Percentiles rank a stretch among this genome's conserved stretches.
Evolutionary conservation across 2,797 vertebrate species (phyloP).

Genomic region (Brachymystax lenok): DNA sequence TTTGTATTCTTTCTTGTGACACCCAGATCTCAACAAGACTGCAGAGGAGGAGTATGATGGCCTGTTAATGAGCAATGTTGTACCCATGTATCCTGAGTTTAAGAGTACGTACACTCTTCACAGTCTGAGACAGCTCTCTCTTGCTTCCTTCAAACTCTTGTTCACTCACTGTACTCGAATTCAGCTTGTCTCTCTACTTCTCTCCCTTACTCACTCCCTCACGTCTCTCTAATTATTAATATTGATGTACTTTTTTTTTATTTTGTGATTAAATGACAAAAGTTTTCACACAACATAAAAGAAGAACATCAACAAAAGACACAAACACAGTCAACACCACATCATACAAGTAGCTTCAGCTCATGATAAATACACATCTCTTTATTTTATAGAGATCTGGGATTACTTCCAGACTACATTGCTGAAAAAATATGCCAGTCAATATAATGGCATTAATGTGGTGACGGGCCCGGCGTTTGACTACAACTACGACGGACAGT

Average conservation of each 20-base stretch:
- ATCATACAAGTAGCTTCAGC: too few species aligned
- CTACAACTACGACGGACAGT: constrained; percentile 82
- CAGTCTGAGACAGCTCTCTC: background rate
- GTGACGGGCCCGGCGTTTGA: constrained; percentile 88
- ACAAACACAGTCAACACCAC: too few species aligned
- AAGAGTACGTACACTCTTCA: constrained; percentile 78
- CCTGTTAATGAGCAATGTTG: constrained; percentile 83
- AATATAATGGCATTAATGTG: constrained; percentile 83
- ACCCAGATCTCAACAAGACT: constrained; percentile 48
- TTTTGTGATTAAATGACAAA: too few species aligned
- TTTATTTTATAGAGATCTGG: constrained; percentile 82
- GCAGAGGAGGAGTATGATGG: constrained; percentile 79
- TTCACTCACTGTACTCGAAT: background rate
- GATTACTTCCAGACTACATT: constrained; percentile 79
- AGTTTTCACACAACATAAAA: too few species aligned
- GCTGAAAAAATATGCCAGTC: constrained; percentile 74
- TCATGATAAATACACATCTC: background rate
- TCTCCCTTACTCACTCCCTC: background rate
- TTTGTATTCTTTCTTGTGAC: background rate
- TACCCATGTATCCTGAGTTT: constrained; percentile 89
- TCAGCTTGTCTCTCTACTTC: background rate
- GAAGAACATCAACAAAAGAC: too few species aligned
- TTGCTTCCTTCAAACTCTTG: too few species aligned
- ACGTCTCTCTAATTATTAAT: too few species aligned
- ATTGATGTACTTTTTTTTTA: background rate